Evolutionary conservation across 2,113 vertebrate genomes (phyloP).

Genomic region (Megaceryle torquata): DNA sequence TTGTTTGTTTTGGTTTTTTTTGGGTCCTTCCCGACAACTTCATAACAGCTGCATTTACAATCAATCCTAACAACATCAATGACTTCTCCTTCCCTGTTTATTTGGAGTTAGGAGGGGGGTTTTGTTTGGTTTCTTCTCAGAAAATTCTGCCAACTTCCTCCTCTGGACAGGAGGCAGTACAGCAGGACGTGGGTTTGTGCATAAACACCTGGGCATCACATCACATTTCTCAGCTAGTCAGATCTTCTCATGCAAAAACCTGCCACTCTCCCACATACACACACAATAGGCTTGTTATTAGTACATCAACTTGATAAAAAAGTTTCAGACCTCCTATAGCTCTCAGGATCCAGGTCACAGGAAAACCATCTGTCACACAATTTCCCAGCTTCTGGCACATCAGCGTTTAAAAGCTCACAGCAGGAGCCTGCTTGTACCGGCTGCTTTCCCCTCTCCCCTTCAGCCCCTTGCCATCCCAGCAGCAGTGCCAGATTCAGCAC

Average conservation of each 20-base stretch:
- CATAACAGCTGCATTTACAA: too few species aligned
- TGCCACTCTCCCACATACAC: neutral
- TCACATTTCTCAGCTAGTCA: neutral
- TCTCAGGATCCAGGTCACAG: neutral
- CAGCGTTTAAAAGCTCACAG: neutral
- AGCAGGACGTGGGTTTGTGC: fast-evolving
- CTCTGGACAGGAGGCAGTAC: neutral
- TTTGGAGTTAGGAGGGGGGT: neutral
- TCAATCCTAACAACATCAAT: neutral
- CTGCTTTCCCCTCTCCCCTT: neutral
- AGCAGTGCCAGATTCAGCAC: fast-evolving
- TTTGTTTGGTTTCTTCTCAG: neutral
- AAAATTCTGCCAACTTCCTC: neutral
- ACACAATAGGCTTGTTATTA: neutral
- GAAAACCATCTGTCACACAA: neutral
- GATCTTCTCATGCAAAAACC: neutral
- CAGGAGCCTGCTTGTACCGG: neutral
- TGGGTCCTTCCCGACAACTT: neutral
- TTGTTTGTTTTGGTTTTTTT: too few species aligned
- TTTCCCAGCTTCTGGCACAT: neutral
- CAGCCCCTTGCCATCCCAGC: fast-evolving
- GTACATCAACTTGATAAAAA: neutral
- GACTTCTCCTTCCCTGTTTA: neutral
- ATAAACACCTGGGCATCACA: neutral
- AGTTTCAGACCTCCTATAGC: neutral